A percentile compares a stretch with the other conserved stretches of the same genome.
Evolutionary conservation across 2,888 invertebrate genomes (phyloP).

Genomic region (Megamerina dolium): DNA sequence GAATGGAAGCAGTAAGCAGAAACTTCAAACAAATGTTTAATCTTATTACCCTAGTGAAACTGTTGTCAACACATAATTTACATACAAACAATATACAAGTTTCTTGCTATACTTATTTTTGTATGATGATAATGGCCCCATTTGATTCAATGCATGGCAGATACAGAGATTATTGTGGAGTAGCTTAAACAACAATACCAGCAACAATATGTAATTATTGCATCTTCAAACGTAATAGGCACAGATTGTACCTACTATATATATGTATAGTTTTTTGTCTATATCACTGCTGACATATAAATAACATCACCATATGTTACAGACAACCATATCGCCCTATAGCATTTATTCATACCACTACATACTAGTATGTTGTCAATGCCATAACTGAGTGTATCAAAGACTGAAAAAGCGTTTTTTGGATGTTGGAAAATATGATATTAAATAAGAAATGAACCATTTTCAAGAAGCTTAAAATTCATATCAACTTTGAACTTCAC

Average conservation of each 20-base stretch:
- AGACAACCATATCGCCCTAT: too few relatives aligned
- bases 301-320: too few relatives aligned
- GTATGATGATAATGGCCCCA: too few relatives aligned
- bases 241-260: background rate
- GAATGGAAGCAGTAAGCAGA: background rate
- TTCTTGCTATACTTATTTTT: too few relatives aligned
- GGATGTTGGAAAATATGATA: background rate
- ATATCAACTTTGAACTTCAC: conserved; percentile 34
- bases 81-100: too few relatives aligned
- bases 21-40: background rate
- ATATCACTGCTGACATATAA: too few relatives aligned
- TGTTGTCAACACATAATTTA: background rate
- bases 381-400: conserved; percentile 7
- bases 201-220: background rate
- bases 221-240: background rate
- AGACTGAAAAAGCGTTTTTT: background rate
- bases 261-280: too few relatives aligned
- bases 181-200: background rate
- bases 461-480: conserved; percentile 19
- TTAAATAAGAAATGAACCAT: background rate
- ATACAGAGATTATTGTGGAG: too few relatives aligned
- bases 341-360: too few relatives aligned
- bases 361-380: too few relatives aligned
- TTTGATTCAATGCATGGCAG: too few relatives aligned
- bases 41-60: background rate